A percentile compares a stretch with the other conserved stretches of the same genome.
phyloP scores from a whole-genome alignment of 1,140 invertebrate species.

The Pogonognathellus flavescens region DNA sequence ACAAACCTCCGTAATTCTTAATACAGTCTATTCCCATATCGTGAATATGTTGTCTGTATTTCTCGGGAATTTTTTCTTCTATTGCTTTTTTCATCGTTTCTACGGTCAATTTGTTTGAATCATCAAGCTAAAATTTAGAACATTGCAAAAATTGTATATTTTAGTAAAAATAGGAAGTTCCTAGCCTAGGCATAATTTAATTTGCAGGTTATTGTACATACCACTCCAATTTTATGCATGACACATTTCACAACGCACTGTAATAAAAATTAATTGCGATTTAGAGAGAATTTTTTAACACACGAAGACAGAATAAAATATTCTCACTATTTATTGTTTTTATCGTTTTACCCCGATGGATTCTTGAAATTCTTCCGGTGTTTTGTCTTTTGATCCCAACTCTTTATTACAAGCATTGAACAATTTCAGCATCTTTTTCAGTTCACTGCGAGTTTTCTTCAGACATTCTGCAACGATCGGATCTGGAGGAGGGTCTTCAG shows the following conservation, averaged over 20 bases:
- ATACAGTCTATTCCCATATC: constrained; percentile 33
- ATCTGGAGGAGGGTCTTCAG: not conserved
- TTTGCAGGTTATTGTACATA: not conserved
- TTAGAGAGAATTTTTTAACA: no score
- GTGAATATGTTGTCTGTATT: constrained; percentile 7
- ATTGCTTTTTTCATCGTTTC: constrained; percentile 28
- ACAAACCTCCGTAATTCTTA: not conserved
- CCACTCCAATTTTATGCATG: constrained; percentile 25
- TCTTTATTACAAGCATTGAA: constrained; percentile 32
- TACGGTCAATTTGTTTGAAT: not conserved
- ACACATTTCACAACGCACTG: constrained; percentile 40
- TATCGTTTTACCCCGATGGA: constrained; percentile 14
- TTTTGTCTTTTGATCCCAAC: constrained; percentile 12
- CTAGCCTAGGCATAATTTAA: not conserved
- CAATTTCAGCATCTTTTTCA: constrained; percentile 32
- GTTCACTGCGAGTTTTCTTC: not conserved
- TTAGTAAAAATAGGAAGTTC: no score
- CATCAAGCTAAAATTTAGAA: constrained; percentile 25
- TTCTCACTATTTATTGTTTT: not conserved
- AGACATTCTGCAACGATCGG: not conserved
- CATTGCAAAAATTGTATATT: no score
- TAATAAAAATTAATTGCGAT: not conserved
- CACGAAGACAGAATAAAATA: no score
- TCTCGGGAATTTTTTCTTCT: constrained; percentile 18
- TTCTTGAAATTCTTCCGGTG: constrained; percentile 5